phyloP scores from a whole-genome alignment of 2,797 vertebrate genomes.

The Scleropages formosus region DNA sequence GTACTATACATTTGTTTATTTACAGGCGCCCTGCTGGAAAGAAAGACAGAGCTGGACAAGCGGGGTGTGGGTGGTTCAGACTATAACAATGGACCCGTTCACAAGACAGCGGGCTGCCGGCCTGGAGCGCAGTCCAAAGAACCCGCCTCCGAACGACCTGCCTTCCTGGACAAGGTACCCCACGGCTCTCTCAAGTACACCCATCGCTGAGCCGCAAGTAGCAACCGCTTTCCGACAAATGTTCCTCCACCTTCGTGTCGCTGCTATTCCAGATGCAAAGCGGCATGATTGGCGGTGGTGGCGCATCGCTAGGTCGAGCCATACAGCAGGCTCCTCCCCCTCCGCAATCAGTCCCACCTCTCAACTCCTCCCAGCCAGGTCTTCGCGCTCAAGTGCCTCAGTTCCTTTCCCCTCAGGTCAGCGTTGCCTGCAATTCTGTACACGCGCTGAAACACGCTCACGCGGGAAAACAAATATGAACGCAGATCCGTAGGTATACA shows the following conservation, averaged over 20 bases:
- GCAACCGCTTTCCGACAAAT: neutral
- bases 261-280: neutral
- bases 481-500: no score
- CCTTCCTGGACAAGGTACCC: constrained; percentile 91
- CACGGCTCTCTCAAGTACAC: no score
- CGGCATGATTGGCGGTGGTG: constrained; percentile 13
- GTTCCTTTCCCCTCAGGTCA: constrained; percentile 99
- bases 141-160: constrained; percentile 85
- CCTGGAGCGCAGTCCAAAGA: constrained; percentile 93
- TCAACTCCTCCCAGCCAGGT: constrained; percentile 87
- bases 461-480: no score
- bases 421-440: neutral
- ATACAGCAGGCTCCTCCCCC: constrained; percentile 56
- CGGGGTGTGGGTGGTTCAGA: constrained; percentile 91
- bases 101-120: constrained; percentile 89
- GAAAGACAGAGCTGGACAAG: constrained; percentile 97
- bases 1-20: neutral
- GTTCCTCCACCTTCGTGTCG: neutral
- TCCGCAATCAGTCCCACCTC: neutral
- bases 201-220: no score
- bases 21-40: constrained; percentile 94
- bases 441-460: neutral
- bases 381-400: constrained; percentile 99
- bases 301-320: neutral
- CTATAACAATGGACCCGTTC: constrained; percentile 89